Evolutionary conservation across 2,797 vertebrate species (phyloP).

Genomic region (Paramormyrops hopkinsi): DNA sequence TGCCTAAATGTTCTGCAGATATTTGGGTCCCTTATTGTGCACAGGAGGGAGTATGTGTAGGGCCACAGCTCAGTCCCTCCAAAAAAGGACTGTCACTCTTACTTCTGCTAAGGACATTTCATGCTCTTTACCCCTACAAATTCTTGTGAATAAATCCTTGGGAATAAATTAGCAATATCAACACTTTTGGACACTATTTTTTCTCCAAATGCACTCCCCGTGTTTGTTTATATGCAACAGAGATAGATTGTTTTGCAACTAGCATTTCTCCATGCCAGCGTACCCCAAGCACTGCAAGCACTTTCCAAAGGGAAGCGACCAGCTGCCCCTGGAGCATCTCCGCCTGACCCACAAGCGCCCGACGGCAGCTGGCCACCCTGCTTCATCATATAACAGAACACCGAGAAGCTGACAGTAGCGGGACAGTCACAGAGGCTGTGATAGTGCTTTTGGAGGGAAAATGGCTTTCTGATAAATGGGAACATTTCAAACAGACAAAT

Average conservation of each 20-base stretch:
- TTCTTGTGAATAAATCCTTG: neutral
- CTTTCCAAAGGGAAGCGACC: neutral
- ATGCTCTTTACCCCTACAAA: neutral
- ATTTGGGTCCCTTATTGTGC: neutral
- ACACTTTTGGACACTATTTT: constrained; percentile 1
- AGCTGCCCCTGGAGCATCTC: neutral
- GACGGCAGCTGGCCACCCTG: neutral
- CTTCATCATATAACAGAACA: neutral
- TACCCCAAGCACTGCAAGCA: neutral
- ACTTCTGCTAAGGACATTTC: neutral
- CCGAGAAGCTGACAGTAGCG: neutral
- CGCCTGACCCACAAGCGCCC: neutral
- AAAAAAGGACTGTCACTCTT: neutral
- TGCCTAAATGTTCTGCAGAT: neutral
- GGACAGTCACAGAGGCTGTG: neutral
- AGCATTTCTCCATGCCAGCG: constrained; percentile 31
- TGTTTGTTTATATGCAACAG: constrained; percentile 24
- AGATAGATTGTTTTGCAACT: constrained; percentile 36
- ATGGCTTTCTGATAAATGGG: neutral
- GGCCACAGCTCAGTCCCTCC: neutral
- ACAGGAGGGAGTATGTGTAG: neutral
- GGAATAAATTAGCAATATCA: constrained; percentile 13
- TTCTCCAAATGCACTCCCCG: constrained; percentile 31
- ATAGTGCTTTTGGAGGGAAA: neutral
- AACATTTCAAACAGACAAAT: neutral